phyloP scores from a whole-genome alignment of 2,797 vertebrate species.

The Gambelia wislizenii region DNA sequence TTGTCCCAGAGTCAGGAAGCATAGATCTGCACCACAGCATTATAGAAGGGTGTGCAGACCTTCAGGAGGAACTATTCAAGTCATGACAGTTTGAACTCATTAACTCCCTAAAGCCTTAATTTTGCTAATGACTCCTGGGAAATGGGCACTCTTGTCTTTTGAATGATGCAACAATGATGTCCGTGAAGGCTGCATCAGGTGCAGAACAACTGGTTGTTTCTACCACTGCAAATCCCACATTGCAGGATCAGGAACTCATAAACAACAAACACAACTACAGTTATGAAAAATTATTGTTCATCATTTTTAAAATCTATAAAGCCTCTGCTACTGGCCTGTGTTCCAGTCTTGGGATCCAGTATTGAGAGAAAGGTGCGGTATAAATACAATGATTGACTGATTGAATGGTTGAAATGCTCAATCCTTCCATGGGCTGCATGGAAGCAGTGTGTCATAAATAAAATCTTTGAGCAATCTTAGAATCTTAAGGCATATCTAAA shows the following conservation, averaged over 20 bases:
- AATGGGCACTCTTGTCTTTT: accelerated
- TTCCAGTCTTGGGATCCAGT: too few relatives aligned
- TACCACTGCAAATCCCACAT: neutral
- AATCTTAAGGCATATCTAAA: too few relatives aligned
- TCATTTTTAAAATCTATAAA: neutral
- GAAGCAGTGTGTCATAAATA: neutral
- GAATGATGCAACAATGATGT: too few relatives aligned
- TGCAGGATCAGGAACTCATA: neutral
- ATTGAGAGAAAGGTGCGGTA: too few relatives aligned
- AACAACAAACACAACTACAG: neutral
- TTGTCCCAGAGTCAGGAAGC: neutral
- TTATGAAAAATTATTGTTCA: too few relatives aligned
- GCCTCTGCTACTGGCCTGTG: too few relatives aligned
- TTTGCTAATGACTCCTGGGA: accelerated
- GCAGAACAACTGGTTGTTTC: neutral
- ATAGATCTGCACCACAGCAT: neutral
- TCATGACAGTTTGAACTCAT: neutral
- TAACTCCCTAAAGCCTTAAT: neutral
- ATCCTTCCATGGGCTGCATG: neutral
- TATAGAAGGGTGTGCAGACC: neutral
- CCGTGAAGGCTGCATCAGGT: neutral
- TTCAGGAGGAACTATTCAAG: neutral
- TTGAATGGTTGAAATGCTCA: neutral
- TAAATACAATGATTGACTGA: too few relatives aligned
- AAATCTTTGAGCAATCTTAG: too few relatives aligned